Conservation (phyloP, 2,888 invertebrate species). For the Perizoma affinitatum region DNA sequence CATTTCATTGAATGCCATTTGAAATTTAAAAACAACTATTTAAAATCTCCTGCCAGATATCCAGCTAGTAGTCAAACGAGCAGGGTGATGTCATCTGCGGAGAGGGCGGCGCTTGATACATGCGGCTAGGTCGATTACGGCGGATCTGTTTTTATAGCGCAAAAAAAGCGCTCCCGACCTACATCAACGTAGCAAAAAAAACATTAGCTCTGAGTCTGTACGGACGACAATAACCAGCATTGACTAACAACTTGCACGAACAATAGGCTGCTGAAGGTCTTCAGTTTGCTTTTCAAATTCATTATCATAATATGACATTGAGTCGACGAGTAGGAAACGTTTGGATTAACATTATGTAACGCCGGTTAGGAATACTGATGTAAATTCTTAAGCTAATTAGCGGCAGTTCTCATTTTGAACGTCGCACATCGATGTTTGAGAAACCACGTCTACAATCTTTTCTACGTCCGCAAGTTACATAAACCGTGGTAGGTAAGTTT, state of each 20-base stretch:
- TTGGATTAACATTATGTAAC: slow-evolving; percentile 42
- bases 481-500: slow-evolving; percentile 35
- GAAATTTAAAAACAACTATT: slow-evolving; percentile 17
- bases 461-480: slow-evolving; percentile 37
- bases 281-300: slow-evolving; percentile 49
- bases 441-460: slow-evolving; percentile 33
- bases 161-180: slow-evolving; percentile 73
- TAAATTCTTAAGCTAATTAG: slow-evolving; percentile 15
- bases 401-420: slow-evolving; percentile 17
- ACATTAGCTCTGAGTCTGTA: slow-evolving; percentile 46
- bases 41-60: slow-evolving; percentile 33
- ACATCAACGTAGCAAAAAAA: slow-evolving; percentile 71
- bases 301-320: slow-evolving; percentile 55
- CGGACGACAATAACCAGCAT: slow-evolving; percentile 45
- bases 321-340: slow-evolving; percentile 44
- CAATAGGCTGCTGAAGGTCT: slow-evolving; percentile 43
- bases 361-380: slow-evolving; percentile 21
- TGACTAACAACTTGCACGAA: slow-evolving; percentile 47
- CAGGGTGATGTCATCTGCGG: slow-evolving; percentile 58
- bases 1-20: slow-evolving; percentile 24
- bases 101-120: slow-evolving; percentile 30
- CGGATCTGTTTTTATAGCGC: slow-evolving; percentile 62
- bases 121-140: slow-evolving; percentile 47
- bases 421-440: slow-evolving; percentile 20
- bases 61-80: slow-evolving; percentile 12